These are phyloP conservation scores for Buceros bicornis DNA, from an alignment of 2,797 vertebrate genomes.

Conservation along the genomic window DNA sequence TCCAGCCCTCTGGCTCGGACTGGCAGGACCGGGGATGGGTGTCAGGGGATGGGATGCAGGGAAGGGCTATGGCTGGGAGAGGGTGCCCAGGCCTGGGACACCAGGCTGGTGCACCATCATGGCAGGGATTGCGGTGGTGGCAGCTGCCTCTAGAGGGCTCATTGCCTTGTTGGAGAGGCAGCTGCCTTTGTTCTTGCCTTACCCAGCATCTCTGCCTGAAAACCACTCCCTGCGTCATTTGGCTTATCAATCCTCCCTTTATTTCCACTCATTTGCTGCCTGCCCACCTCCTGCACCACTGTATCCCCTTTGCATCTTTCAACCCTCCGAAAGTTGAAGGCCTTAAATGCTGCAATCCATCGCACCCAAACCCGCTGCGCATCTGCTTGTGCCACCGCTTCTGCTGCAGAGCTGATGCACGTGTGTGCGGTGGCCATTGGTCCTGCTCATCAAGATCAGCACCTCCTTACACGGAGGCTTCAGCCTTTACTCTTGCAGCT, in stretches of 20 bases:
- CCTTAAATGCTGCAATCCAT: neutral
- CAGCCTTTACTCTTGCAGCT: neutral
- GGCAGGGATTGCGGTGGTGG: neutral
- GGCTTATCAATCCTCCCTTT: neutral
- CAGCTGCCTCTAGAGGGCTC: constrained; percentile 67
- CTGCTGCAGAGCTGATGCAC: rapidly evolving
- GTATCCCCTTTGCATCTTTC: neutral
- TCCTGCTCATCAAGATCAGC: neutral
- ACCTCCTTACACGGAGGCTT: neutral
- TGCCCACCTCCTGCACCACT: neutral
- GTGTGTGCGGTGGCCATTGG: neutral
- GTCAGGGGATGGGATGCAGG: neutral
- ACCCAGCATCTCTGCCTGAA: neutral
- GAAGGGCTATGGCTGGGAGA: neutral
- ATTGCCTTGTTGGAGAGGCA: neutral
- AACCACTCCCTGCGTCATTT: rapidly evolving
- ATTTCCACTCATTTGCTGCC: neutral
- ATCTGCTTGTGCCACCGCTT: neutral
- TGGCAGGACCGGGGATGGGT: neutral
- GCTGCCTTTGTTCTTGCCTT: neutral
- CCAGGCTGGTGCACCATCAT: neutral
- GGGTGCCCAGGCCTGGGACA: neutral
- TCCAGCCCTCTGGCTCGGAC: neutral
- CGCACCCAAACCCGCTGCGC: neutral
- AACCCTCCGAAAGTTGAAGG: neutral